Conservation (phyloP, 2,113 vertebrate species). For the Phyllostomus discolor region DNA sequence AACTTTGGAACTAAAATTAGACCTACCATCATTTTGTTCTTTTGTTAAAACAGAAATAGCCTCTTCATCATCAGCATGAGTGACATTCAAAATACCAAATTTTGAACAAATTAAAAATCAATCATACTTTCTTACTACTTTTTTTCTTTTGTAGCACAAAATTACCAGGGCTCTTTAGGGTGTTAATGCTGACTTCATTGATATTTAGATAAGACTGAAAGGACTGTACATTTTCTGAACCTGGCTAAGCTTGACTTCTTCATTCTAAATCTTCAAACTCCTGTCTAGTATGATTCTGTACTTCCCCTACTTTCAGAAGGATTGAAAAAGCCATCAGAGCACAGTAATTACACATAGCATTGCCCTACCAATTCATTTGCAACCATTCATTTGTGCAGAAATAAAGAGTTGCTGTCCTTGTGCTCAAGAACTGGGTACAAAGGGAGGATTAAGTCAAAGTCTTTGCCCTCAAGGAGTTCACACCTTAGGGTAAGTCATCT, state of each 20-base stretch:
- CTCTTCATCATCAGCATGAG: slow-evolving; percentile 68
- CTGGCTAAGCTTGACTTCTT: background rate
- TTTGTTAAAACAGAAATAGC: slow-evolving; percentile 74
- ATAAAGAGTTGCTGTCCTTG: background rate
- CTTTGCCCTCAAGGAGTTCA: background rate
- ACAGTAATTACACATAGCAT: background rate
- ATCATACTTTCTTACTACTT: slow-evolving; percentile 71
- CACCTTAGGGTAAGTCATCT: background rate
- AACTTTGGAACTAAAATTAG: slow-evolving; percentile 79
- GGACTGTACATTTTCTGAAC: background rate
- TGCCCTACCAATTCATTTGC: background rate
- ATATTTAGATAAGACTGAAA: background rate
- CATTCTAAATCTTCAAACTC: background rate
- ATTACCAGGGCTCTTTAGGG: slow-evolving; percentile 39
- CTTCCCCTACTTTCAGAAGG: background rate
- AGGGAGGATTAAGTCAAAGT: background rate
- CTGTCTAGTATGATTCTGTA: background rate
- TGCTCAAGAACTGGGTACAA: background rate
- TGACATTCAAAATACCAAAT: slow-evolving; percentile 71
- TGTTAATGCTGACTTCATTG: slow-evolving; percentile 36
- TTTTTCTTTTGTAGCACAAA: slow-evolving; percentile 67
- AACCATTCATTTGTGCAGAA: background rate
- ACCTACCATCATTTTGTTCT: slow-evolving; percentile 72
- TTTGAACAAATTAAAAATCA: slow-evolving; percentile 74
- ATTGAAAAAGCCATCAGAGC: background rate